Percentiles rank a stretch among this genome's conserved stretches.
Evolutionary conservation across 1,140 invertebrate genomes (phyloP).

Genomic region (Triops longicaudatus): DNA sequence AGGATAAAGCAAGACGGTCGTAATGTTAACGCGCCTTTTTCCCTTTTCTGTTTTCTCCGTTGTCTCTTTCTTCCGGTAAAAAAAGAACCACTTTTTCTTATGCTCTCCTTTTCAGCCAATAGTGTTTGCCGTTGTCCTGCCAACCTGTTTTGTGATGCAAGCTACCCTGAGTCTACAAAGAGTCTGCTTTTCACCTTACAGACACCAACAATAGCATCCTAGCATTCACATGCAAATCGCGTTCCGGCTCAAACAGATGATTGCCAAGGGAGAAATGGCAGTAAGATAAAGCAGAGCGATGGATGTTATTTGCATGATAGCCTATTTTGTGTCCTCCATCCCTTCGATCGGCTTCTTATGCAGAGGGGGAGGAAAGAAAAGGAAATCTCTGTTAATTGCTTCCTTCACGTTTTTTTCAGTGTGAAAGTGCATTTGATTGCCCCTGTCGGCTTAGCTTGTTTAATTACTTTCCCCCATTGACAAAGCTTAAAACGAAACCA

Average conservation of each 20-base stretch:
- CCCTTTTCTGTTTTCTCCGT: neutral
- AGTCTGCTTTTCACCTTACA: slow-evolving; percentile 3
- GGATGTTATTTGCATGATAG: slow-evolving; percentile 8
- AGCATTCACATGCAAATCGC: neutral
- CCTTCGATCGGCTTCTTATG: neutral
- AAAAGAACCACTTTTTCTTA: neutral
- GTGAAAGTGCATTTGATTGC: neutral
- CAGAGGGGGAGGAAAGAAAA: neutral
- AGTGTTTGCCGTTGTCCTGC: neutral
- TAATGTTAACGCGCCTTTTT: neutral
- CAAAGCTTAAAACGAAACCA: neutral
- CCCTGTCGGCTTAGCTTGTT: too few species aligned
- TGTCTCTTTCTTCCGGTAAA: neutral
- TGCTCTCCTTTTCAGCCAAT: neutral
- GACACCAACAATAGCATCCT: neutral
- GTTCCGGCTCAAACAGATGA: slow-evolving; percentile 1
- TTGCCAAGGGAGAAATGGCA: neutral
- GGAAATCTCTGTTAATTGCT: neutral
- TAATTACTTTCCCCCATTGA: too few species aligned
- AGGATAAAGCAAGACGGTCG: slow-evolving; percentile 7
- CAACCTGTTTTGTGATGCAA: slow-evolving; percentile 13
- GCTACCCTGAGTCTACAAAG: neutral
- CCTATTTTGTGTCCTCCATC: neutral
- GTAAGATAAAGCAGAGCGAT: neutral
- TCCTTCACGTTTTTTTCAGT: neutral